Percentiles rank a stretch among this genome's conserved stretches.
Conservation (phyloP, 2,888 invertebrate species). For the Hybos culiciformis region DNA sequence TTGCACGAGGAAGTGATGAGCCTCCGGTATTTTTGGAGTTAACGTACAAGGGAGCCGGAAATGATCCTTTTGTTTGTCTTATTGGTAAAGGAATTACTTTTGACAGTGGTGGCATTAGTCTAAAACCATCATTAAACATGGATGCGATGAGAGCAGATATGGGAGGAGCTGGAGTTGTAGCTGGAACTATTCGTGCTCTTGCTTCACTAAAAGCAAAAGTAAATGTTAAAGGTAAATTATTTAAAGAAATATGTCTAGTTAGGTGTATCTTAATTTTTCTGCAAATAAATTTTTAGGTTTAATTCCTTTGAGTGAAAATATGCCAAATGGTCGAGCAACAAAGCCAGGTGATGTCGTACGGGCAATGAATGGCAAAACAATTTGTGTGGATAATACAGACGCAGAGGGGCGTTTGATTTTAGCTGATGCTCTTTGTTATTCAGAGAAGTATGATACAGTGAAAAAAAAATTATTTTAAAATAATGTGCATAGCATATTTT, state of each 20-base stretch:
- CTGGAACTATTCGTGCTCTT: slow-evolving; percentile 54
- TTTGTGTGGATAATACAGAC: slow-evolving; percentile 60
- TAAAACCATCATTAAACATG: slow-evolving; percentile 45
- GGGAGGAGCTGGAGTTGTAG: slow-evolving; percentile 69
- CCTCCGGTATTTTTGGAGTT: slow-evolving; percentile 68
- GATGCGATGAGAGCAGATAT: slow-evolving; percentile 65
- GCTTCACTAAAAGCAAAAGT: slow-evolving; percentile 54
- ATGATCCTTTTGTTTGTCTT: slow-evolving; percentile 52
- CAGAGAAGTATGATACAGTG: too few species aligned
- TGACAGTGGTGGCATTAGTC: slow-evolving; percentile 60
- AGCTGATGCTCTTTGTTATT: slow-evolving; percentile 64
- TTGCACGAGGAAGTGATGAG: slow-evolving; percentile 62
- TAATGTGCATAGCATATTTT: too few species aligned
- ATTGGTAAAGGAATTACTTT: slow-evolving; percentile 57
- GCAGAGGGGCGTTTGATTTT: slow-evolving; percentile 61
- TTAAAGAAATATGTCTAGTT: not conserved
- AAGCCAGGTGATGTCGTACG: slow-evolving; percentile 64
- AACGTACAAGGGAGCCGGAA: slow-evolving; percentile 51
- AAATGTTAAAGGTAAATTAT: slow-evolving; percentile 39
- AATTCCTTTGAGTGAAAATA: slow-evolving; percentile 64
- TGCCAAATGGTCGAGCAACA: slow-evolving; percentile 60
- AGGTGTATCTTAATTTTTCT: slow-evolving; percentile 3
- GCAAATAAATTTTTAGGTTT: slow-evolving; percentile 45
- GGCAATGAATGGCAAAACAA: slow-evolving; percentile 59
- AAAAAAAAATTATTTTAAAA: too few species aligned